A percentile compares a stretch with the other conserved stretches of the same genome.
phyloP scores from a whole-genome alignment of 2,888 invertebrate species.

The Lithophane ornitopus region DNA sequence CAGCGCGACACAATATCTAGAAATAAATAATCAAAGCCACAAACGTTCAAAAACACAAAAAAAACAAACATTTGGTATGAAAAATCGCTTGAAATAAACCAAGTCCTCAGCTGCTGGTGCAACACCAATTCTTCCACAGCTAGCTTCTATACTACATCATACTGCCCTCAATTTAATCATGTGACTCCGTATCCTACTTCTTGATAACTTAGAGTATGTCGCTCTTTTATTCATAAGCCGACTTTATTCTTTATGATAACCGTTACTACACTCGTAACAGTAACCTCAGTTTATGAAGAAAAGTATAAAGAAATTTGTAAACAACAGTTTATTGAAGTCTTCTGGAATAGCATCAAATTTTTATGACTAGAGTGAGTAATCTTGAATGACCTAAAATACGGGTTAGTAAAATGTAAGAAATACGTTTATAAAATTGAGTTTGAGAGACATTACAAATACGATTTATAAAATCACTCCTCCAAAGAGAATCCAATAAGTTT shows the following conservation, averaged over 20 bases:
- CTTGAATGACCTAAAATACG: background rate
- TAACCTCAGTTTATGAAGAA: conserved; percentile 44
- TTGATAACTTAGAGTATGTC: conserved; percentile 23
- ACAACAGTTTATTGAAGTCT: conserved; percentile 29
- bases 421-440: background rate
- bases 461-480: background rate
- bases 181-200: conserved; percentile 10
- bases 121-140: background rate
- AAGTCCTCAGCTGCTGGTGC: background rate
- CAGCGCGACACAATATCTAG: too few species aligned
- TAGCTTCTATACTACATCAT: too few species aligned
- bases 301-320: conserved; percentile 28
- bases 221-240: conserved; percentile 56
- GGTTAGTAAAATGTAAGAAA: background rate
- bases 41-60: background rate
- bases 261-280: conserved; percentile 29
- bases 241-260: conserved; percentile 34
- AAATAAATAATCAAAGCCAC: too few species aligned
- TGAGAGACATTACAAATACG: background rate
- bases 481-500: background rate
- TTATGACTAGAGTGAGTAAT: background rate
- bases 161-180: conserved; percentile 32
- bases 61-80: background rate
- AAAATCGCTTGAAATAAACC: background rate
- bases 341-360: background rate